A percentile compares a stretch with the other conserved stretches of the same genome.
phyloP scores from a whole-genome alignment of 2,888 invertebrate genomes.

The Biston betularia region DNA sequence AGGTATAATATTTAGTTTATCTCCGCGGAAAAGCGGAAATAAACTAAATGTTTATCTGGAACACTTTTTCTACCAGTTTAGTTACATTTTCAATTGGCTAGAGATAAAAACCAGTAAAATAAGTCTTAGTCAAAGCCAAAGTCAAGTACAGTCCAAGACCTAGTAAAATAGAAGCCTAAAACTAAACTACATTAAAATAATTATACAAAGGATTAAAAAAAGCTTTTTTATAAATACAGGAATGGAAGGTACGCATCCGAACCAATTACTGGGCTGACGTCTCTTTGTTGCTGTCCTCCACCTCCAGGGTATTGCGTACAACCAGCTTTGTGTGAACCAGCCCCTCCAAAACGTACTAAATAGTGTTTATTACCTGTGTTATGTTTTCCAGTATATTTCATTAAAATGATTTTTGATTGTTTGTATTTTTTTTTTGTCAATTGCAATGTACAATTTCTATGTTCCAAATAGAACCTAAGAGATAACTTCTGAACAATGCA shows the following conservation, averaged over 20 bases:
- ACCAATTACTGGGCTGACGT: constrained; percentile 61
- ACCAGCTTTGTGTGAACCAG: constrained; percentile 35
- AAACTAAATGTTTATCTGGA: no score
- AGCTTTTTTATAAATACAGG: constrained; percentile 49
- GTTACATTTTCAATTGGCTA: no score
- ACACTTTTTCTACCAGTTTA: no score
- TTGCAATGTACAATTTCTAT: not conserved
- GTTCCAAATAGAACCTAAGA: not conserved
- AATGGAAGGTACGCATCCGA: constrained; percentile 69
- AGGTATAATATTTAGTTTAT: no score
- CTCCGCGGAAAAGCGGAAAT: no score
- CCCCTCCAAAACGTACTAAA: not conserved
- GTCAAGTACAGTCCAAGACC: no score
- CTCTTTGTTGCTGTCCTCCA: constrained; percentile 56
- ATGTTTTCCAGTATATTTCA: not conserved
- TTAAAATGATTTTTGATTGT: not conserved
- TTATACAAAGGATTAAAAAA: no score
- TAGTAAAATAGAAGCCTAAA: no score
- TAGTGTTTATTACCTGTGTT: not conserved
- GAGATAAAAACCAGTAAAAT: no score
- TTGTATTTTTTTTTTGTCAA: not conserved
- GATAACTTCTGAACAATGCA: not conserved
- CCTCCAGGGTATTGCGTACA: constrained; percentile 67
- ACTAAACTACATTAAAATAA: no score
- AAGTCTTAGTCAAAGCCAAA: no score